A percentile compares a stretch with the other conserved stretches of the same genome.
Conservation (phyloP, 2,888 invertebrate genomes). For the Eristalis tenax region DNA sequence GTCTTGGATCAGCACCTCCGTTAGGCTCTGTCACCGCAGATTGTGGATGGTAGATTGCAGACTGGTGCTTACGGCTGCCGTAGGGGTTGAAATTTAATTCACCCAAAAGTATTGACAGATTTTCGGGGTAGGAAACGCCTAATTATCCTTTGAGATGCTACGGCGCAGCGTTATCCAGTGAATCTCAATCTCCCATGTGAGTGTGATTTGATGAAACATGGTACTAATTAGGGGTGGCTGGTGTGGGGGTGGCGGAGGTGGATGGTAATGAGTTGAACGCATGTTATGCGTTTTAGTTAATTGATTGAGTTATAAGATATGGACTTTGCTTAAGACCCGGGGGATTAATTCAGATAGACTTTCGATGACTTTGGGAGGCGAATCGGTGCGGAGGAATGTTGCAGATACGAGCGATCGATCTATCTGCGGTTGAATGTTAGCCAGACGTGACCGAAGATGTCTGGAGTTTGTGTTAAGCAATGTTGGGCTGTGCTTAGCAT, state of each 20-base stretch:
- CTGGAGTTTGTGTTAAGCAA: neutral
- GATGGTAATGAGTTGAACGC: slow-evolving; percentile 56
- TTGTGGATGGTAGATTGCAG: neutral
- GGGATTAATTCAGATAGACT: slow-evolving; percentile 43
- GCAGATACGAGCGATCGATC: neutral
- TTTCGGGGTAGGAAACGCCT: slow-evolving; percentile 49
- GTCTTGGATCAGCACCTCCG: slow-evolving; percentile 56
- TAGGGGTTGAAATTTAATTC: slow-evolving; percentile 48
- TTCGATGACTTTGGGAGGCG: neutral
- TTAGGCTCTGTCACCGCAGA: slow-evolving; percentile 31
- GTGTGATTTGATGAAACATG: slow-evolving; percentile 66
- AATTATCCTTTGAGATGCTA: slow-evolving; percentile 47
- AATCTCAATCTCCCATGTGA: slow-evolving; percentile 38
- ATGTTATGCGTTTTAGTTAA: slow-evolving; percentile 62
- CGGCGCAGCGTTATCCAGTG: neutral
- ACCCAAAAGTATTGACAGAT: slow-evolving; percentile 54
- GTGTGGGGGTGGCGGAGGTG: slow-evolving; percentile 18
- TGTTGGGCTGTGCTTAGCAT: neutral
- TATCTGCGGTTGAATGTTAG: neutral
- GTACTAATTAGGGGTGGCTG: slow-evolving; percentile 60
- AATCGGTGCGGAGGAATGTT: neutral
- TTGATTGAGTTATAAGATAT: slow-evolving; percentile 58
- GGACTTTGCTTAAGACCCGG: slow-evolving; percentile 16
- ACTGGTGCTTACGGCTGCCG: neutral
- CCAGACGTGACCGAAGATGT: neutral